phyloP scores from a whole-genome alignment of 1,140 invertebrate genomes.

The Apocrypta bakeri region DNA sequence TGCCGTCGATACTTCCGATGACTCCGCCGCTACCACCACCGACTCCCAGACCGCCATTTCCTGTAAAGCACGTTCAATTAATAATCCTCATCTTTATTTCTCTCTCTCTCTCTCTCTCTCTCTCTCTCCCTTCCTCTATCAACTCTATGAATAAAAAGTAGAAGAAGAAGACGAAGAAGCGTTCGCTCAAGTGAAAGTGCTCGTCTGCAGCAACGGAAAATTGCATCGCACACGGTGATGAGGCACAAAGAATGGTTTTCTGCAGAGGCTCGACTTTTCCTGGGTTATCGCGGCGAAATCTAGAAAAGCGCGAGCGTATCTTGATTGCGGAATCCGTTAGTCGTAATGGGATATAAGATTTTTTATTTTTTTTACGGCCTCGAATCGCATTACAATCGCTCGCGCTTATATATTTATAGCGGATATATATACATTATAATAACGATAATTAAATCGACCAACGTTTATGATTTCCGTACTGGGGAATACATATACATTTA shows the following conservation, averaged over 20 bases:
- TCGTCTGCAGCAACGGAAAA: not conserved
- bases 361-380: not conserved
- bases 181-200: not conserved
- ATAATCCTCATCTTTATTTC: not conserved
- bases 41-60: not conserved
- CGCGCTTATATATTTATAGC: no score
- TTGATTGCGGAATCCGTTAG: not conserved
- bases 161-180: no score
- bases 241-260: not conserved
- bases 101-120: no score
- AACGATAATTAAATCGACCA: no score
- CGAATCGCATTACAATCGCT: not conserved
- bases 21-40: slow-evolving; percentile 7
- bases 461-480: not conserved
- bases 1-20: slow-evolving; percentile 30
- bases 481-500: not conserved
- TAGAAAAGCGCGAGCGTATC: not conserved
- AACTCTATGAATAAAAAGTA: no score
- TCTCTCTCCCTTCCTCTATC: no score
- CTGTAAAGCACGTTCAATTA: not conserved
- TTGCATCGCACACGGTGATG: not conserved
- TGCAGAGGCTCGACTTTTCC: not conserved
- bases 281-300: not conserved
- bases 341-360: not conserved
- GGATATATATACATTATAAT: not conserved